Evolutionary conservation across 2,888 invertebrate species (phyloP), one percentile per base, ranked within the genome.

Genomic region (Mycalesis mineus): DNA sequence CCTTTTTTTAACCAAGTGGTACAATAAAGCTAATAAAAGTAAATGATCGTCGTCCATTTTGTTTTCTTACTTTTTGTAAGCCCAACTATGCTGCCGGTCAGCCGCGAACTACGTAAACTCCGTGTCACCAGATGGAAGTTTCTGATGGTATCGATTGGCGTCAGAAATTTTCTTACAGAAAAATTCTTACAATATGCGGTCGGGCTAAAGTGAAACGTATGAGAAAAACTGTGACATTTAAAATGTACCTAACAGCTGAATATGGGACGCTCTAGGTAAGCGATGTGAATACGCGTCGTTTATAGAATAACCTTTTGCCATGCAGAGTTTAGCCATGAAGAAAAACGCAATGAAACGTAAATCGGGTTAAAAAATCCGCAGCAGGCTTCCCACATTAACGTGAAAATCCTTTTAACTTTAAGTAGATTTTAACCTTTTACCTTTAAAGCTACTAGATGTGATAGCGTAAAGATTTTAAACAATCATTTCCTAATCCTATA

Each of bases 221-320:
- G 4, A 29, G 11, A 15, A 15, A 47, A 33, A 15, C 31, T 15
- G 33, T 33, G 15, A 33, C 14, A 47, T 33, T 33, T 31, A 31
- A 28, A 44, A 44, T 8, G 9, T 22, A 22, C 11, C n/a, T n/a
- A n/a, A n/a, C n/a, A n/a, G 44, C 47, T 9, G 13, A 14, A 15
- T 31, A 15, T 31, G 47, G 11, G 1, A 31, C 31, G 15, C 9
- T 14, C 1, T 31, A 9, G 31, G 7, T 6, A 11, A 9, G 11
- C 11, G 2, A 44, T n/a, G 28, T 29, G 7, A 44, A 29, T 29
- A 13, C 13, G 2, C 13, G 8, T 31, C 8, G 9, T 31, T 31
- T 45, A 31, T 45, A 45, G 29, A 45, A 22, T 42, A 42, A 42
- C 42, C 42, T n/a, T 42, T 42, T 28, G n/a, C 42, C 13, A 28